Conservation (phyloP, 2,797 vertebrate genomes). For the Arnoldichthys spilopterus region DNA sequence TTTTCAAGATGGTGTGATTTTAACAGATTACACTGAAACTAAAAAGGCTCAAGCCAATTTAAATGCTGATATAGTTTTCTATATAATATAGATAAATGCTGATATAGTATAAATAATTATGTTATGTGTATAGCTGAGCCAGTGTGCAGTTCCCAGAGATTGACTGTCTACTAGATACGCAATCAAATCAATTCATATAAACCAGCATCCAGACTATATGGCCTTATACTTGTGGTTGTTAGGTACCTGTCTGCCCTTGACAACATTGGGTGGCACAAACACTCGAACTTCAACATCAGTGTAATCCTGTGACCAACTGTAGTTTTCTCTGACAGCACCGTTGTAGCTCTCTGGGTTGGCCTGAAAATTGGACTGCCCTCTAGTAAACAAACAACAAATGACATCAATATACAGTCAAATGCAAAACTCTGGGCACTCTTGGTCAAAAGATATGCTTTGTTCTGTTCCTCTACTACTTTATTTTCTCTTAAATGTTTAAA, state of each 20-base stretch:
- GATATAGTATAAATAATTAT: slow-evolving; percentile 6
- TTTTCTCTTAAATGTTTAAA: too few species aligned
- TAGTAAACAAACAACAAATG: slow-evolving; percentile 58
- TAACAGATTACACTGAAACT: neutral
- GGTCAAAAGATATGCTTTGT: too few species aligned
- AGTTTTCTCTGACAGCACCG: slow-evolving; percentile 90
- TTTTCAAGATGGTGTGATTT: neutral
- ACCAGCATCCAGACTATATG: neutral
- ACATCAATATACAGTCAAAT: too few species aligned
- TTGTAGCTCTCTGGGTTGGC: slow-evolving; percentile 93
- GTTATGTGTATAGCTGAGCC: neutral
- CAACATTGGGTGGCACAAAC: slow-evolving; percentile 82
- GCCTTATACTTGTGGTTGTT: neutral
- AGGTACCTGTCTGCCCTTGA: slow-evolving; percentile 92
- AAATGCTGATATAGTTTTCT: neutral
- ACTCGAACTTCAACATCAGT: slow-evolving; percentile 92
- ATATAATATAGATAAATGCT: too few species aligned
- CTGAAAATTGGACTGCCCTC: slow-evolving; percentile 82
- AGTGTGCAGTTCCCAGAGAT: neutral
- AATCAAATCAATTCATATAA: neutral
- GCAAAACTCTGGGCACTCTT: too few species aligned
- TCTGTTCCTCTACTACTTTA: too few species aligned
- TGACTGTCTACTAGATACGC: neutral
- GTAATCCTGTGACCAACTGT: slow-evolving; percentile 97
- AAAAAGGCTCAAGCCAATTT: slow-evolving; percentile 1